These are phyloP conservation scores for Cylindroiulus punctatus DNA, from an alignment of 2,888 invertebrate species.

Conservation along the genomic window DNA sequence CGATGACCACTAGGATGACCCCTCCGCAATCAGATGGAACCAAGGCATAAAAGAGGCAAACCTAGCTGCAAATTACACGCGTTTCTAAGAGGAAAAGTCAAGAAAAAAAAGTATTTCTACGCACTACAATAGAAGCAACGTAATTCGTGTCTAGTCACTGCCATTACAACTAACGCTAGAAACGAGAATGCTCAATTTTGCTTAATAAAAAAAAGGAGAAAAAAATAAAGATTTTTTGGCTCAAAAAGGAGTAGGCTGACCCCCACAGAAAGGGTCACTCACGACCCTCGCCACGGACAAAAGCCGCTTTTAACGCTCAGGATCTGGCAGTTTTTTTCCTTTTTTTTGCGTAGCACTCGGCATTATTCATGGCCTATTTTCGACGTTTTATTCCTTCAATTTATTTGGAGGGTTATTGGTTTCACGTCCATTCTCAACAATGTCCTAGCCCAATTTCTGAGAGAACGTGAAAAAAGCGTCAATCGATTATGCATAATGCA, in stretches of 20 bases:
- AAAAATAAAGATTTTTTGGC: neutral
- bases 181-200: constrained; percentile 40
- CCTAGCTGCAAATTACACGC: constrained; percentile 40
- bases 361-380: constrained; percentile 44
- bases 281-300: neutral
- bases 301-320: constrained; percentile 40
- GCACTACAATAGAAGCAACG: neutral
- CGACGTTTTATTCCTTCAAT: constrained; percentile 45
- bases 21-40: constrained; percentile 41
- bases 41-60: constrained; percentile 22
- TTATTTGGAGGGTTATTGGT: constrained; percentile 47
- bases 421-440: constrained; percentile 38
- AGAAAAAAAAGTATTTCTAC: neutral
- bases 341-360: neutral
- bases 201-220: neutral
- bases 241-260: neutral
- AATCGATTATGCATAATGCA: constrained; percentile 45
- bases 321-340: neutral
- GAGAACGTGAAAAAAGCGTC: constrained; percentile 37
- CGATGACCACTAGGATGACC: constrained; percentile 36
- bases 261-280: constrained; percentile 37
- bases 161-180: neutral
- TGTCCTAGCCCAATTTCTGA: constrained; percentile 22
- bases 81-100: neutral
- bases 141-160: constrained; percentile 20